phyloP scores from a whole-genome alignment of 2,113 vertebrate genomes.

The Acrocephalus kingi region DNA sequence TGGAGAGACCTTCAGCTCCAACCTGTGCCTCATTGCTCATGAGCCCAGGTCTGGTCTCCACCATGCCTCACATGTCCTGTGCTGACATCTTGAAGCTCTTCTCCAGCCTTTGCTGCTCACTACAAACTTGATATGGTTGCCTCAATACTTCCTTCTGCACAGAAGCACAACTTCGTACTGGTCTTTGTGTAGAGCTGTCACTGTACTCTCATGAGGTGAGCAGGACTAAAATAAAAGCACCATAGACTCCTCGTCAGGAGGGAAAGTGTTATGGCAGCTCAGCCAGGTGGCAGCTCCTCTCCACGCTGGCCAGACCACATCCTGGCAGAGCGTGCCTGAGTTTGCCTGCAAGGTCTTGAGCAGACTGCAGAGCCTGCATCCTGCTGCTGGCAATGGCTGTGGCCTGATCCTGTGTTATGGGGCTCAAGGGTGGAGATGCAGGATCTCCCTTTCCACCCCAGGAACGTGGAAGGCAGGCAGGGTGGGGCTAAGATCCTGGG shows the following conservation, averaged over 20 bases:
- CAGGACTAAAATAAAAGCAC: not conserved
- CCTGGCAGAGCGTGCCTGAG: not conserved
- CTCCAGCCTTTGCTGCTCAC: not conserved
- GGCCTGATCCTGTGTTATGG: not conserved
- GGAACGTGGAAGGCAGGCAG: not conserved
- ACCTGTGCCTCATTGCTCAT: not conserved
- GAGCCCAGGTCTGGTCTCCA: not conserved
- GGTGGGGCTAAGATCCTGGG: not conserved
- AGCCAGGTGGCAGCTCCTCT: not conserved
- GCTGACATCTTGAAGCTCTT: not conserved
- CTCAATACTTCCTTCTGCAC: not conserved
- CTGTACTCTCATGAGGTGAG: not conserved
- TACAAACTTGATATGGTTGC: not conserved
- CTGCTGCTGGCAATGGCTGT: not conserved
- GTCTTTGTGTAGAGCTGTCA: not conserved
- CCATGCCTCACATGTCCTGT: not conserved
- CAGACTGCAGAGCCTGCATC: not conserved
- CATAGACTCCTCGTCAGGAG: fast-evolving
- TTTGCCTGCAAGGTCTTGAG: not conserved
- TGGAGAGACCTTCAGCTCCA: not conserved
- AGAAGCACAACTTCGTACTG: not conserved
- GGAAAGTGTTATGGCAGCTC: not conserved
- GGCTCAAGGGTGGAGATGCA: not conserved
- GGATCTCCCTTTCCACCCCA: not conserved
- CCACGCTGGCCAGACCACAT: not conserved